Evolutionary conservation across 53 echinoderm and acorn worm genomes (phyloP).

Genomic region (Apostichopus leukothele): DNA sequence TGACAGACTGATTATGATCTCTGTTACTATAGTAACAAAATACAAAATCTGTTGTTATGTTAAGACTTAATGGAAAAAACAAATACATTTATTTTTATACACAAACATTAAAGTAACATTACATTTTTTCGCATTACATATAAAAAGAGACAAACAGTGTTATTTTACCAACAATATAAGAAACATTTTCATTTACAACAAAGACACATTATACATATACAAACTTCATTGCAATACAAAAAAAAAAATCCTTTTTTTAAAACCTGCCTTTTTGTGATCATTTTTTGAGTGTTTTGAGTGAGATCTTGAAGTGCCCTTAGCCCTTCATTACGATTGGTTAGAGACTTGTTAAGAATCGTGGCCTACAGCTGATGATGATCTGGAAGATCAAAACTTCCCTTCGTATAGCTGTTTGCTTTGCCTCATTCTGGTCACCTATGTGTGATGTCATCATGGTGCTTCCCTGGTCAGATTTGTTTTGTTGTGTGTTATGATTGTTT

Average conservation of each 20-base stretch:
- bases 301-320: background rate
- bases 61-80: background rate
- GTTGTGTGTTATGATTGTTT: too few relatives aligned
- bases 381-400: background rate
- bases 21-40: background rate
- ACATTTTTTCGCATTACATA: background rate
- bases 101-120: background rate
- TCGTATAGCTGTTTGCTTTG: background rate
- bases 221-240: background rate
- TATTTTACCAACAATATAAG: background rate
- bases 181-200: background rate
- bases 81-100: background rate
- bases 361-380: background rate
- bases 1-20: background rate
- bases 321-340: background rate
- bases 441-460: conserved; percentile 6
- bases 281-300: background rate
- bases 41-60: background rate
- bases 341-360: background rate
- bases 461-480: background rate
- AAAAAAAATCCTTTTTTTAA: background rate
- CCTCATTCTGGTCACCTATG: background rate
- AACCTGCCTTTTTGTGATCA: background rate
- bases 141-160: background rate
- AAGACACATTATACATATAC: background rate